Conservation (phyloP, 1,140 invertebrate species). For the Stegodyphus dumicola region DNA sequence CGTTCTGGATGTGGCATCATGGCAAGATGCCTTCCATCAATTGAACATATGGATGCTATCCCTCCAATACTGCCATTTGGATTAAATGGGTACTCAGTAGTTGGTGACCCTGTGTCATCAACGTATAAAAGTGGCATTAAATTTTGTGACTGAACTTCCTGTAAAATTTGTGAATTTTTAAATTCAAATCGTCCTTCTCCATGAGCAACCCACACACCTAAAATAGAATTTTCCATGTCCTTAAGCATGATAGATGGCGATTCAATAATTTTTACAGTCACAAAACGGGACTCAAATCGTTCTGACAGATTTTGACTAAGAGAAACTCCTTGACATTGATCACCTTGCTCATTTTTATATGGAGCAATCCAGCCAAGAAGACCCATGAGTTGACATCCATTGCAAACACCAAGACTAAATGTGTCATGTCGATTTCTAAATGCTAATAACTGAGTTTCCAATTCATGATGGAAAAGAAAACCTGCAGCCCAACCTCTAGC, state of each 20-base stretch:
- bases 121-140: slow-evolving; percentile 85
- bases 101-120: slow-evolving; percentile 81
- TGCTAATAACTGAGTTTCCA: slow-evolving; percentile 79
- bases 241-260: slow-evolving; percentile 85
- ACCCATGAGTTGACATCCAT: slow-evolving; percentile 96
- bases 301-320: slow-evolving; percentile 89
- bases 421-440: slow-evolving; percentile 82
- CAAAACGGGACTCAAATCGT: slow-evolving; percentile 92
- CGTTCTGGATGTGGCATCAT: slow-evolving; percentile 99
- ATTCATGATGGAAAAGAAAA: slow-evolving; percentile 77
- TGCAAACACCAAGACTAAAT: slow-evolving; percentile 97
- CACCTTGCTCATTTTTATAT: slow-evolving; percentile 19
- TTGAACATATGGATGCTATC: slow-evolving; percentile 88
- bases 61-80: slow-evolving; percentile 90
- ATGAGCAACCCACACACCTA: slow-evolving; percentile 97
- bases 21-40: slow-evolving; percentile 91
- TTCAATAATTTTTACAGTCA: slow-evolving; percentile 80
- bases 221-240: slow-evolving; percentile 83
- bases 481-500: slow-evolving; percentile 98
- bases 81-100: slow-evolving; percentile 89
- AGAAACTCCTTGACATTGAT: slow-evolving; percentile 74
- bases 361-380: slow-evolving; percentile 73
- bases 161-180: slow-evolving; percentile 13
- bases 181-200: slow-evolving; percentile 84
- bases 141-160: slow-evolving; percentile 72